phyloP scores from a whole-genome alignment of 2,797 vertebrate genomes.

The Acrossocheilus fasciatus region DNA sequence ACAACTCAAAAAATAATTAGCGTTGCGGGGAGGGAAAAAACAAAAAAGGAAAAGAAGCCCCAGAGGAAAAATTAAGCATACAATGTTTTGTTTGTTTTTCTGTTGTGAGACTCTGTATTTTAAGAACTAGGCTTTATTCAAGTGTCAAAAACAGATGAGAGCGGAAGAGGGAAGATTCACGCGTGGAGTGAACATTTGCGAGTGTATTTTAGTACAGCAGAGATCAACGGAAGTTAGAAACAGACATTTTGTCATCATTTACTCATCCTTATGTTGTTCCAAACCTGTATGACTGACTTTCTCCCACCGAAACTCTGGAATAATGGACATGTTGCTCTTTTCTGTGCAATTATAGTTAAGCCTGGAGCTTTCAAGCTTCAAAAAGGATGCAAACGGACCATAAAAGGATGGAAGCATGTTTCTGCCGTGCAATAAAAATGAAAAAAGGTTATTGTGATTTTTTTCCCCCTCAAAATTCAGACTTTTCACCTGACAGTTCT shows the following conservation, averaged over 20 bases:
- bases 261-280: neutral
- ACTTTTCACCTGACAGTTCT: too few relatives aligned
- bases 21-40: neutral
- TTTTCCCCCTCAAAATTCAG: too few relatives aligned
- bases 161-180: neutral
- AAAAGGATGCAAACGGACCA: too few relatives aligned
- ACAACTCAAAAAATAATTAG: conserved; percentile 4
- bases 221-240: too few relatives aligned
- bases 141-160: neutral
- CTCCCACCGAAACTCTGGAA: too few relatives aligned
- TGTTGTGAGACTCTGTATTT: neutral
- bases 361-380: neutral
- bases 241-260: neutral
- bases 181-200: neutral
- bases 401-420: neutral
- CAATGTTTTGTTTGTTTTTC: conserved; percentile 1
- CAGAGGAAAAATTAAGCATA: neutral
- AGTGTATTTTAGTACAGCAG: too few relatives aligned
- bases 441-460: too few relatives aligned
- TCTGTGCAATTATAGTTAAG: neutral
- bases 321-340: neutral
- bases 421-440: neutral
- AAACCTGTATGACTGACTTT: neutral
- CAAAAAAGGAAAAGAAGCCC: neutral
- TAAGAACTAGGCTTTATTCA: neutral